Percentiles rank a stretch among this genome's conserved stretches.
These are phyloP conservation scores for Silurus glanis DNA, from an alignment of 2,113 vertebrate genomes.

Conservation along the genomic window DNA sequence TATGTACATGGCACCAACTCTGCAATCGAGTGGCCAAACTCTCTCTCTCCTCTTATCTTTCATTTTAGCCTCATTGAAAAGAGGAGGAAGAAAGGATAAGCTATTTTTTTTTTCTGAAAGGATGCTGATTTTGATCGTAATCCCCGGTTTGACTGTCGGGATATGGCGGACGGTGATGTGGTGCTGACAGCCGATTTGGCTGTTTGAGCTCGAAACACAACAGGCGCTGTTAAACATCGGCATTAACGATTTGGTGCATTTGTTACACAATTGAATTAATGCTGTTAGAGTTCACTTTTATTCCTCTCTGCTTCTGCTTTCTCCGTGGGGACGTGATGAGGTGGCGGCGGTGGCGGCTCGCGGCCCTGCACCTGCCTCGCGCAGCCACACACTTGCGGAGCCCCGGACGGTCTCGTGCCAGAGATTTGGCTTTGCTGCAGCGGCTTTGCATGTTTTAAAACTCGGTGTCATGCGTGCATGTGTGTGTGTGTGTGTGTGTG, in stretches of 20 bases:
- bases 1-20: constrained; percentile 26
- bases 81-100: constrained; percentile 29
- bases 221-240: constrained; percentile 11
- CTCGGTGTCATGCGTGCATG: constrained; percentile 63
- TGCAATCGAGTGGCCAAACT: constrained; percentile 31
- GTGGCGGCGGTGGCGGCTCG: constrained; percentile 61
- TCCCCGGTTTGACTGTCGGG: constrained; percentile 21
- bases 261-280: constrained; percentile 63
- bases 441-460: constrained; percentile 78
- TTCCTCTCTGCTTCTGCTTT: constrained; percentile 55
- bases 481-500: constrained; percentile 7
- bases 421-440: constrained; percentile 66
- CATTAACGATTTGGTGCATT: constrained; percentile 50
- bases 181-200: constrained; percentile 35
- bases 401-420: constrained; percentile 69
- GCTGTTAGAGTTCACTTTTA: constrained; percentile 61
- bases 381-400: constrained; percentile 63
- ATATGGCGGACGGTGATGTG: background rate
- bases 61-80: constrained; percentile 43
- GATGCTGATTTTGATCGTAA: constrained; percentile 49
- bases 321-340: constrained; percentile 61
- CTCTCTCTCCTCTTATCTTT: constrained; percentile 36
- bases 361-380: constrained; percentile 74
- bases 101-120: constrained; percentile 6
- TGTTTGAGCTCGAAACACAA: constrained; percentile 41